Base-by-base conservation (phyloP, 2,113 vertebrate species). In the Erpornis zantholeuca region DNA sequence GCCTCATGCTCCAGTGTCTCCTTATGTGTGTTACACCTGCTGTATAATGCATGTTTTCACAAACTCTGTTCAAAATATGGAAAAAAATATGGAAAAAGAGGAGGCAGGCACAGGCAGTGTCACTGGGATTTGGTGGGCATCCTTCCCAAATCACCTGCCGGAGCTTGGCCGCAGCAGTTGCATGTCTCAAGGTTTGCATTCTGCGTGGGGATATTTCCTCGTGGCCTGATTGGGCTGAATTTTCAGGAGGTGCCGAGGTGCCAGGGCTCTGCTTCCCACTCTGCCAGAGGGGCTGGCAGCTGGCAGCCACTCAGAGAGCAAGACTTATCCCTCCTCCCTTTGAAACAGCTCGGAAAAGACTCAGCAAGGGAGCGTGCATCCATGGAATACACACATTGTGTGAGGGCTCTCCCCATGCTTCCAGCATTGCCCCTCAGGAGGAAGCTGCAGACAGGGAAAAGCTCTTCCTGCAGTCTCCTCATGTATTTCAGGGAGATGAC, bases 191-290 rank as follows among this genome's bases (percentile, higher is more conserved):
- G 50, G 20, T n/a, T 23, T 57, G 36, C n/a, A 9, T 49, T 73
- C 33, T 36, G 23, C 27, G 8, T 13, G 21, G 57, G 54, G 25
- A 45, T n/a, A 11, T 82, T 71, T 70, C 22, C 63, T 63, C 0
- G 0, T 6, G 4, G 36, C 68, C 56, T 0, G 3, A 7, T 4
- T 20, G n/a, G 45, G 50, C 47, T 63, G 83, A 49, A 38, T n/a
- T 45, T 36, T 53, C 33, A n/a, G 54, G 45, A 53, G 54, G 27
- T 20, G 3, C n/a, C 63, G 76, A 0, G 4, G 27, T 40, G 5
- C 2, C 12, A 6, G 36, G 16, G 47, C 47, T 70, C 52, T 28
- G 25, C 71, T 73, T 47, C 45, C 84, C 3, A 0, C 65, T 60
- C 56, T 31, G n/a, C 24, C 9, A 3, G n/a, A 44, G 50, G 70